These are phyloP conservation scores for Periophthalmodon schlosseri DNA, from an alignment of 2,113 vertebrate genomes.

Conservation along the genomic window DNA sequence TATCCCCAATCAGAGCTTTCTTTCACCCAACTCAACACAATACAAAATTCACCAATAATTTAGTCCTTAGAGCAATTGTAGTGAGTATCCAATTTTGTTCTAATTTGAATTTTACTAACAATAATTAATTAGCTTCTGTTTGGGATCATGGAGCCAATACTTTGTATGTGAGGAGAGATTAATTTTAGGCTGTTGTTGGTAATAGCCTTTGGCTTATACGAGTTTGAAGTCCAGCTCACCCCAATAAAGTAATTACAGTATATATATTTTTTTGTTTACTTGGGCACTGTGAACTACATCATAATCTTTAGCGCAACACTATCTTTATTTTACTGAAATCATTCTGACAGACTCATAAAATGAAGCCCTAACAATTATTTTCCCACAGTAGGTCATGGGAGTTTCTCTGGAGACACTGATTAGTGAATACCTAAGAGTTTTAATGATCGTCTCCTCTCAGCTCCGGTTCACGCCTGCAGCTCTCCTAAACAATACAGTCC, in stretches of 20 bases:
- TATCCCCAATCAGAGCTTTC: neutral
- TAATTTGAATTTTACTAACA: neutral
- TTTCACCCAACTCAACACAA: neutral
- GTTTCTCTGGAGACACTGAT: conserved; percentile 52
- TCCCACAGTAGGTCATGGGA: conserved; percentile 23
- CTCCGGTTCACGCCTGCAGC: conserved; percentile 50
- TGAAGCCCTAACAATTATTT: conserved; percentile 48
- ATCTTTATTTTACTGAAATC: conserved; percentile 31
- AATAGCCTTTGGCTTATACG: neutral
- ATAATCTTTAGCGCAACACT: conserved; percentile 17
- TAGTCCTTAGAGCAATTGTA: neutral
- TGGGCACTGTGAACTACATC: conserved; percentile 9
- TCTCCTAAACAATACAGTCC: conserved; percentile 54
- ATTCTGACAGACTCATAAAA: conserved; percentile 16
- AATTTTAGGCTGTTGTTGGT: neutral
- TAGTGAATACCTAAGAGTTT: conserved; percentile 56
- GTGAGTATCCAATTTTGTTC: neutral
- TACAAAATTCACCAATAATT: neutral
- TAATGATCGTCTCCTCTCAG: conserved; percentile 50
- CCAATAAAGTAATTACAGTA: conserved; percentile 38
- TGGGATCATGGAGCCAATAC: conserved; percentile 8
- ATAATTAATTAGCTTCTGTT: neutral
- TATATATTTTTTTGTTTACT: neutral
- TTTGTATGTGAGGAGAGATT: conserved; percentile 16
- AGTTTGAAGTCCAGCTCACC: conserved; percentile 11